Conservation (phyloP, 2,113 vertebrate species). For the Phyllostomus hastatus region DNA sequence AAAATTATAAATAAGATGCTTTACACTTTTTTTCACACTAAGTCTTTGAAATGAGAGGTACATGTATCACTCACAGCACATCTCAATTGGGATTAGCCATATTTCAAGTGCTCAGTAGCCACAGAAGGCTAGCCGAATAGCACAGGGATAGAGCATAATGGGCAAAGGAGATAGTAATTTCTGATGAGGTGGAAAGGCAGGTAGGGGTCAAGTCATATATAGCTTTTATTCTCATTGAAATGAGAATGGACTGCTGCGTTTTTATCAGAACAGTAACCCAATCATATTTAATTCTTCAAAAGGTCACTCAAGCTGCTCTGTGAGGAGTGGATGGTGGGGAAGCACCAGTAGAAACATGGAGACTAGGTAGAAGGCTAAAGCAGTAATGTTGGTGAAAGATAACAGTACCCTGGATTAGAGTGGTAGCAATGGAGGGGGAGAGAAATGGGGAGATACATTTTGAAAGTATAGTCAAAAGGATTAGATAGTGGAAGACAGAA, state of each 20-base stretch:
- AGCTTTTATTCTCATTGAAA: neutral
- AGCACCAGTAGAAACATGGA: neutral
- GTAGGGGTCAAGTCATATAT: neutral
- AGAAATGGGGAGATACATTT: neutral
- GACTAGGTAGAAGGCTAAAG: neutral
- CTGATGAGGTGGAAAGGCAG: neutral
- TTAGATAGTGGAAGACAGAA: neutral
- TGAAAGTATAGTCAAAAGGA: neutral
- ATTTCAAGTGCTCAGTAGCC: neutral
- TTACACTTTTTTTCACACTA: neutral
- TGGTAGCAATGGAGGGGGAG: neutral
- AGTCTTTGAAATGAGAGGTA: neutral
- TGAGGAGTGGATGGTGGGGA: neutral
- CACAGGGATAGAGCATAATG: neutral
- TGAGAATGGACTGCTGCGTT: neutral
- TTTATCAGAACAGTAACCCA: neutral
- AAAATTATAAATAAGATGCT: neutral
- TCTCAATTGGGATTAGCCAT: neutral
- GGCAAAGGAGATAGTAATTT: neutral
- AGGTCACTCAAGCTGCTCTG: neutral
- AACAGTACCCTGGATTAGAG: neutral
- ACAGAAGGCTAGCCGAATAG: neutral
- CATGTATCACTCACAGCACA: neutral
- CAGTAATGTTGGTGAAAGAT: neutral
- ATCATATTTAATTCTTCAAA: neutral